Evolutionary conservation across 2,888 invertebrate genomes (phyloP).

Genomic region (Volucella zonaria): DNA sequence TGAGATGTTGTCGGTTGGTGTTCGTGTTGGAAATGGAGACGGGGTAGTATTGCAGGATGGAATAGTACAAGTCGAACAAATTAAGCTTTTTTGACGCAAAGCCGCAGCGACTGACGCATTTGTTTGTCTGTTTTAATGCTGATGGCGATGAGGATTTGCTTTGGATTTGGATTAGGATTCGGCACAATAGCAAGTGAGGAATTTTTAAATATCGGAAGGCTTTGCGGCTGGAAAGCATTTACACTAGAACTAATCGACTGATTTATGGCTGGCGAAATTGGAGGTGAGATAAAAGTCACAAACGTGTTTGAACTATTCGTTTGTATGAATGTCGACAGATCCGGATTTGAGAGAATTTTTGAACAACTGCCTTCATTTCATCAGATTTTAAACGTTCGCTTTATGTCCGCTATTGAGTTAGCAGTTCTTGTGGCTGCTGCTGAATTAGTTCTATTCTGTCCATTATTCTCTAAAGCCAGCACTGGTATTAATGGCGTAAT

Average conservation of each 20-base stretch:
- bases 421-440: conserved; percentile 75
- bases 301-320: conserved; percentile 80
- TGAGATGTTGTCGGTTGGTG: conserved; percentile 72
- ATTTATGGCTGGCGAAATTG: conserved; percentile 79
- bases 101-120: conserved; percentile 48
- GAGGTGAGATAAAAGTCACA: too few relatives aligned
- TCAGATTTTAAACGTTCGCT: conserved; percentile 81
- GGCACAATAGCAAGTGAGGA: conserved; percentile 79
- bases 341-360: conserved; percentile 81
- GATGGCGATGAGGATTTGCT: conserved; percentile 73
- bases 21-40: conserved; percentile 77
- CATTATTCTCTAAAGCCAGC: conserved; percentile 52
- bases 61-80: conserved; percentile 80
- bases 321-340: conserved; percentile 81
- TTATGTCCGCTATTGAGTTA: conserved; percentile 78
- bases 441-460: conserved; percentile 3
- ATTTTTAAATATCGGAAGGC: conserved; percentile 64
- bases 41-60: conserved; percentile 74
- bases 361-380: conserved; percentile 81
- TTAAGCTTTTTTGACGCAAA: conserved; percentile 81
- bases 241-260: conserved; percentile 12
- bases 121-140: conserved; percentile 61
- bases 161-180: conserved; percentile 80
- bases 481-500: conserved; percentile 77
- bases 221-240: conserved; percentile 44